Base-by-base conservation (phyloP, 1,140 invertebrate species). In the Phocides pigmalion region DNA sequence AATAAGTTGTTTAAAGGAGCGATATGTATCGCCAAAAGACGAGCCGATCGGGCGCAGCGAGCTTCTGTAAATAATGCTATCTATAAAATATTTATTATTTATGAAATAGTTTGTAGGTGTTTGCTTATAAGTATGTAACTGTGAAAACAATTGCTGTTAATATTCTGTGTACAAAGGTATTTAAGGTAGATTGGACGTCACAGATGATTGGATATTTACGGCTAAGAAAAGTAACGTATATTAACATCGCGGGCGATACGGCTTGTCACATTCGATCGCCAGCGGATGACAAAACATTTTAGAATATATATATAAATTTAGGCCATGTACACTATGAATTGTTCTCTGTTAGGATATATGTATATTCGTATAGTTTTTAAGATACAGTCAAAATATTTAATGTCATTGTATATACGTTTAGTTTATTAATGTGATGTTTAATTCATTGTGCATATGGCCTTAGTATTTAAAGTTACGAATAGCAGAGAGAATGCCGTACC, bases 51-150 rank as follows among this genome's bases (percentile, higher is more conserved):
- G 69, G 76, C 79, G 82, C 79, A 69, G 66, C 68, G 67, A 79
- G 88, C 88, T 90, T 90, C 69, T 90, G 88, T 90, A 90, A 59
- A 89, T 89, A 89, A 75, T 73, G 79, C 83, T 87, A 72, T 84
- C 76, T 83, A 74, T 73, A 76, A 76, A 86, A 82, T 89, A 90
- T 90, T 90, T 89, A 90, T 90, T 90, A 85, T 85, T 87, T 90
- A 87, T 89, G 75, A 51, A 75, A 80, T 86, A 86, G 81, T 74
- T 82, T 62, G 25, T 88, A 87, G 76, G 68, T 62, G 66, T 82
- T 84, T 64, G 72, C 58, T 68, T 69, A 72, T 63, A 66, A 72
- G 67, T 80, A 74, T 72, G 73, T 62, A 1, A 67, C 72, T 66
- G 72, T 68, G 58, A 66, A 76, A 76, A 66, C 70, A 70, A 56